Conservation (phyloP, 2,888 invertebrate genomes). For the Eupithecia tripunctaria region DNA sequence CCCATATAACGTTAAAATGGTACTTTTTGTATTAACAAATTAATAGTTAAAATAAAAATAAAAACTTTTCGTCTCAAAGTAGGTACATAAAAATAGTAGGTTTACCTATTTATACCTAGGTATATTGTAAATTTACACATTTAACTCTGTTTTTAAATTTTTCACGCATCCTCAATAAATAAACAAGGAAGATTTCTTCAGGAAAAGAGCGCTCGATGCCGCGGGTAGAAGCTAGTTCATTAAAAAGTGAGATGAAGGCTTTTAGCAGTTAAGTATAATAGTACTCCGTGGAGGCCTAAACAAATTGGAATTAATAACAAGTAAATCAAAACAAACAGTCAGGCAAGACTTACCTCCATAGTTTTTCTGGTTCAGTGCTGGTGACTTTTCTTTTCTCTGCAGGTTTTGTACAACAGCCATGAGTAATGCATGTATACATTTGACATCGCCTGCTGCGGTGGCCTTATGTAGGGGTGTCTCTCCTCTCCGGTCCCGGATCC, state of each 20-base stretch:
- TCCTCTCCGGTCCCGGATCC: constrained; percentile 89
- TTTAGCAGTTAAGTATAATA: neutral
- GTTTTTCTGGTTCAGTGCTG: constrained; percentile 91
- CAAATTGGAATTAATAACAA: neutral
- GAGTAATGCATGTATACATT: constrained; percentile 89
- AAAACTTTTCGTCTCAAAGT: neutral
- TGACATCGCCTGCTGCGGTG: constrained; percentile 87
- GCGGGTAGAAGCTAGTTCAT: neutral
- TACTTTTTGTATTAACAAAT: neutral
- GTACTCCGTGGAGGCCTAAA: neutral
- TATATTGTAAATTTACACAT: neutral
- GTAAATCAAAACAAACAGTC: neutral
- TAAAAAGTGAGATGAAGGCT: neutral
- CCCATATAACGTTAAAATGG: constrained; percentile 25
- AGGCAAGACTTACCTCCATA: constrained; percentile 89
- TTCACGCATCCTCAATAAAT: too few species aligned
- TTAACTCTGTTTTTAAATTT: neutral
- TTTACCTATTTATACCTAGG: neutral
- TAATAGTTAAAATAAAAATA: neutral
- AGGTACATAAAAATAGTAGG: neutral
- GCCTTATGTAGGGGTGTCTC: constrained; percentile 95
- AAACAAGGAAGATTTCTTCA: neutral
- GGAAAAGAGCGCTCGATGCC: neutral
- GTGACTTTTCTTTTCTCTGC: constrained; percentile 70
- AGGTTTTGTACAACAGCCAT: constrained; percentile 82